Percentiles rank a stretch among this genome's conserved stretches.
Conservation (phyloP, 2,797 vertebrate species). For the Hozukius guyotensis region DNA sequence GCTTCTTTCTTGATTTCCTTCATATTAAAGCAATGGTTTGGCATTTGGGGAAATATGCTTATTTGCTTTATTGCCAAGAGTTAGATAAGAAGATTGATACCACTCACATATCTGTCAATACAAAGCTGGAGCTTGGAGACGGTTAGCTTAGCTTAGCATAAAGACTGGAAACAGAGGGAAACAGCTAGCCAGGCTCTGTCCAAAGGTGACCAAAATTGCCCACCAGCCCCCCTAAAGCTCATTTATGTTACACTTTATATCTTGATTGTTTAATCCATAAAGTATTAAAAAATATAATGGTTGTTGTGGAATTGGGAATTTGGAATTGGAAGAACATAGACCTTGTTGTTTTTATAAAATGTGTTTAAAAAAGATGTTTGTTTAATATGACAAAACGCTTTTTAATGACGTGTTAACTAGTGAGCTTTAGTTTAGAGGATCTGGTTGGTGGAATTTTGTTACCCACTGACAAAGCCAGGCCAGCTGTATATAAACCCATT, state of each 20-base stretch:
- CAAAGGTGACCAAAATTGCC: too few species aligned
- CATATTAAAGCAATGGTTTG: background rate
- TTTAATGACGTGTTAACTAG: background rate
- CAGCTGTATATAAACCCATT: background rate
- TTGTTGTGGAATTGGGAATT: too few species aligned
- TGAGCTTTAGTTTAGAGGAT: background rate
- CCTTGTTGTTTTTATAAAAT: background rate
- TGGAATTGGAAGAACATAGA: background rate
- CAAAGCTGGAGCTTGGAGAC: background rate
- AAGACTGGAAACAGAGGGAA: background rate
- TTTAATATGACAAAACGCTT: background rate
- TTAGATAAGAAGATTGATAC: background rate
- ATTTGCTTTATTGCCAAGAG: background rate
- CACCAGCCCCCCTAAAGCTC: background rate
- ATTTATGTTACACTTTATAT: background rate
- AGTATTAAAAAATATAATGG: too few species aligned
- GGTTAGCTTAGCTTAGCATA: background rate
- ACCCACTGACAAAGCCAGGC: background rate
- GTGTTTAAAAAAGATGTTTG: background rate
- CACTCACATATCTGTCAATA: background rate
- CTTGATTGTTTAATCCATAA: too few species aligned
- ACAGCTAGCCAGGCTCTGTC: background rate
- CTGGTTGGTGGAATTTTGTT: background rate
- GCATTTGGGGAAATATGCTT: background rate
- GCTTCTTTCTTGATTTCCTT: background rate